Evolutionary conservation across 2,797 vertebrate genomes (phyloP).

Genomic region (Varecia variegata): DNA sequence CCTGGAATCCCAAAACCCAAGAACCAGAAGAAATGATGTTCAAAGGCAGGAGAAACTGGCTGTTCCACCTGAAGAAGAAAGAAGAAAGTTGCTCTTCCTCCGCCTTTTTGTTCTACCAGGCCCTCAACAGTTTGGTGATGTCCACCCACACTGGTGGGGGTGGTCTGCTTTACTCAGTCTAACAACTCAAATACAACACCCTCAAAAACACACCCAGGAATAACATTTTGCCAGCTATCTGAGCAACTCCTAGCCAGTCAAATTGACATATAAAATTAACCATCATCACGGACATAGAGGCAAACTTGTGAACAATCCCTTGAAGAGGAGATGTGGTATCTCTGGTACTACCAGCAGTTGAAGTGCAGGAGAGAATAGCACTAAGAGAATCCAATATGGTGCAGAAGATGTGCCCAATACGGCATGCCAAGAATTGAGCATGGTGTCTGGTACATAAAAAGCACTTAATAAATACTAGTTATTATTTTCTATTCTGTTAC

Average conservation of each 20-base stretch:
- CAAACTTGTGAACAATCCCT: neutral
- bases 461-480: neutral
- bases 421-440: neutral
- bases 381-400: neutral
- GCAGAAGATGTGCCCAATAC: neutral
- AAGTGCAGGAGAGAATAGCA: neutral
- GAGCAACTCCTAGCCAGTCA: neutral
- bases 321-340: neutral
- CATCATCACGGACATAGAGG: neutral
- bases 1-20: neutral
- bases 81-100: neutral
- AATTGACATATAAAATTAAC: neutral
- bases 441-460: neutral
- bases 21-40: neutral
- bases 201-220: neutral
- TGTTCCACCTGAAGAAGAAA: neutral
- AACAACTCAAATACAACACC: neutral
- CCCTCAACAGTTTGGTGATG: neutral
- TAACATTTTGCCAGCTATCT: neutral
- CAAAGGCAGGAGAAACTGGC: neutral
- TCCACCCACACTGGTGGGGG: too few relatives aligned
- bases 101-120: neutral
- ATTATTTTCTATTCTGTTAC: neutral
- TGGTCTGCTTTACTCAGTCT: neutral
- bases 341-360: neutral